Evolutionary conservation across 2,888 invertebrate genomes (phyloP), one percentile per base, ranked within the genome.

Genomic region (Tillus elongatus): DNA sequence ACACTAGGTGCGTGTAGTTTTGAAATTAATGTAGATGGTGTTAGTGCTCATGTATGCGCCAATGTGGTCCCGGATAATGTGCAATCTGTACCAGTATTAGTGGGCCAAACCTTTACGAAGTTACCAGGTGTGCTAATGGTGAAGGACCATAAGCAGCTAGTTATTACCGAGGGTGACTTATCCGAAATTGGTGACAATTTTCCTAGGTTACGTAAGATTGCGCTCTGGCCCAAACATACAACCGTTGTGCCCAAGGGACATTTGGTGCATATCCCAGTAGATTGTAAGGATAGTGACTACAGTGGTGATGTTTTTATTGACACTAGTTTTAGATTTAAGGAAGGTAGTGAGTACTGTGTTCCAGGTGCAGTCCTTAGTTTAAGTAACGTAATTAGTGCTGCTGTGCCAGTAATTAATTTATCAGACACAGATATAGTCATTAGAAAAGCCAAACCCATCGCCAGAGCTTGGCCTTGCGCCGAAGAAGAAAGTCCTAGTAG

Each of bases 21-120:
- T 11, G 26, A 16, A 2, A 14, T 49, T 13, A 31, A 13, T 19
- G 29, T 49, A 10, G 45, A 47, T 34, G 34, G 40, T 19, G 39
- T 43, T n/a, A n/a, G n/a, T n/a, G n/a, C n/a, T n/a, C n/a, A n/a
- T n/a, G n/a, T n/a, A n/a, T n/a, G n/a, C n/a, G n/a, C n/a, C n/a
- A n/a, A n/a, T n/a, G n/a, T n/a, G n/a, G n/a, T n/a, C n/a, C n/a
- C n/a, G n/a, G n/a, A 49, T 27, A 8, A 13, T 2, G 33, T 32
- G 12, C 46, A 47, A 24, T 39, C 41, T 2, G 30, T 42, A 4
- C 44, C 49, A 29, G 16, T 47, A 9, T 34, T 49, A 16, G 14
- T 47, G 11, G 49, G 44, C 26, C 34, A 43, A 30, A 41, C 35
- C 13, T 44, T 49, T 15, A 44, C 47, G 1, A 43, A 47, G 33